phyloP scores from a whole-genome alignment of 64 coral and sea anemone species.

The Catalaphyllia jardinei region DNA sequence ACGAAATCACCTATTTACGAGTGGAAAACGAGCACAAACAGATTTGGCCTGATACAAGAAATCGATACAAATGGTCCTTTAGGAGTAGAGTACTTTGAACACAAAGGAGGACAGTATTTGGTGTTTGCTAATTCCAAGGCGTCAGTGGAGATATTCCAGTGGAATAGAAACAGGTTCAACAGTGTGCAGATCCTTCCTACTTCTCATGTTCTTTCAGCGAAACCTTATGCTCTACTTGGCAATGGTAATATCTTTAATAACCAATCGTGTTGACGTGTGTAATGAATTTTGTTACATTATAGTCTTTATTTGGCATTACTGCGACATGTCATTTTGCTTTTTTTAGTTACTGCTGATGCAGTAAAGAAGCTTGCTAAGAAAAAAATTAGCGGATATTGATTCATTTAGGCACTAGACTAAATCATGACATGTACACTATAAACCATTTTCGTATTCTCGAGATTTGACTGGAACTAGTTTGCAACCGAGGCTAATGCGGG shows the following conservation, averaged over 20 bases:
- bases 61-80: conserved; percentile 76
- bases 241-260: conserved; percentile 21
- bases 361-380: too few relatives aligned
- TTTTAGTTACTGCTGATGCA: too few relatives aligned
- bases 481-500: too few relatives aligned
- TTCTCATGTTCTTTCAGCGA: conserved; percentile 44
- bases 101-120: conserved; percentile 66
- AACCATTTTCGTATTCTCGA: too few relatives aligned
- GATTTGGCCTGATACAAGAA: conserved; percentile 57
- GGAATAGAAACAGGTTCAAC: conserved; percentile 39
- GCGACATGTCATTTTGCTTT: too few relatives aligned
- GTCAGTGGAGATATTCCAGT: conserved; percentile 42
- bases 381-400: too few relatives aligned
- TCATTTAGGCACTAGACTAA: too few relatives aligned
- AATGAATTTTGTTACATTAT: too few relatives aligned
- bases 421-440: too few relatives aligned
- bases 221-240: conserved; percentile 23
- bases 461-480: too few relatives aligned
- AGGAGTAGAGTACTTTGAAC: conserved; percentile 86
- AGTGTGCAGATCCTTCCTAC: conserved; percentile 40
- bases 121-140: conserved; percentile 84
- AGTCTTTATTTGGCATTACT: too few relatives aligned
- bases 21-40: conserved; percentile 46
- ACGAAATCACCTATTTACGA: conserved; percentile 71
- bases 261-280: background rate